Base-by-base conservation (phyloP, 1,140 invertebrate species). In the Pararge aegeria region DNA sequence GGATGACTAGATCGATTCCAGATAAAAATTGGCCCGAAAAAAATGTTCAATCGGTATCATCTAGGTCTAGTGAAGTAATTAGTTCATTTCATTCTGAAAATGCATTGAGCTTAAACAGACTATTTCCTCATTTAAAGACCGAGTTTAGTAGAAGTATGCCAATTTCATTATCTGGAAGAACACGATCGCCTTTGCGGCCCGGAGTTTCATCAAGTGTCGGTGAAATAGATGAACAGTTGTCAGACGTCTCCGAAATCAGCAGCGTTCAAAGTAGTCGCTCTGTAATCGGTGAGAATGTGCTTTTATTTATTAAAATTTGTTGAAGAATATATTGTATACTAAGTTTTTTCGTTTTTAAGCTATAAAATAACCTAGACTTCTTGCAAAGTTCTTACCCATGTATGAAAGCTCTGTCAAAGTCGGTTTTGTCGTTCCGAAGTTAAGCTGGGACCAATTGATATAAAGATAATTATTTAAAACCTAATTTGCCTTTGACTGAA, bases 61-160 rank as follows among this genome's bases (percentile, higher is more conserved):
- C 81, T 1, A 79, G 71, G 46, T 84, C 84, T 0, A 81, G 72
- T 18, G 82, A 84, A 49, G 73, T 88, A 15, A 80, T 87, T 21
- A 87, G 76, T 58, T 90, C 87, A 1, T 90, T 90, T 69, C 85
- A 90, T 68, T 90, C 87, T 7, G 87, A 90, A 59, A 90, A 90
- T 67, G 80, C 86, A 15, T 58, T 84, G 10, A 90, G 83, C 46
- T 66, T 90, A 40, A 87, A 88, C 40, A 78, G 87, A 58, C 62
- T 90, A 49, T 90, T 90, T 68, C 87, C 87, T 7, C 81, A 90
- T 56, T 71, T 90, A 19, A 83, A 85, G 56, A 85, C 83, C 52
- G 83, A 88, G 52, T 75, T 90, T 10, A 90, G 85, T 44, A 78
- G 68, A 65, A 88, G 87, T 55, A 87, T 87, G 78, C 85, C 87